Conservation (phyloP, 2,888 invertebrate genomes). For the Athalia circularis region DNA sequence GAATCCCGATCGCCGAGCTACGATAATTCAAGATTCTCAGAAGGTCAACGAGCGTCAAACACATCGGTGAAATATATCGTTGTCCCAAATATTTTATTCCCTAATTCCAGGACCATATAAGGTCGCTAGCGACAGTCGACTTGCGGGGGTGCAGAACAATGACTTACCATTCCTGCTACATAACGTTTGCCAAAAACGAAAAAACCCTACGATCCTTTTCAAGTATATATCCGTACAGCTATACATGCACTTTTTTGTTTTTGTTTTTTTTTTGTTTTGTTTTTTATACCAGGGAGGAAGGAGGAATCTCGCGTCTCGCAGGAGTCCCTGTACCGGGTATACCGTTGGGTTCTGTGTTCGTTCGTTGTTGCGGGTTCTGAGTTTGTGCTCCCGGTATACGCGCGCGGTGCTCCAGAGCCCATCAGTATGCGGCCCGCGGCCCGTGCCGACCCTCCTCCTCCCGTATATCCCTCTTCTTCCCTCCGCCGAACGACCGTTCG, state of each 20-base stretch:
- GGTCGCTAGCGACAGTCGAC: no score
- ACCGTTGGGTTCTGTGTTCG: slow-evolving; percentile 15
- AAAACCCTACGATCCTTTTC: neutral
- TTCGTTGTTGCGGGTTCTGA: slow-evolving; percentile 29
- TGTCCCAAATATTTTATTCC: no score
- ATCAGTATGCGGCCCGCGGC: slow-evolving; percentile 74
- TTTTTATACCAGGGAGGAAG: neutral
- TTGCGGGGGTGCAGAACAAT: neutral
- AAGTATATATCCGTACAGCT: no score
- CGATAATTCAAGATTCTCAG: no score
- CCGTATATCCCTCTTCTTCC: slow-evolving; percentile 52
- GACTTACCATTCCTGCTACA: slow-evolving; percentile 5
- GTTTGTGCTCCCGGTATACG: slow-evolving; percentile 38
- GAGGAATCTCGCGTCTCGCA: slow-evolving; percentile 29
- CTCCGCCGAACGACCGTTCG: slow-evolving; percentile 26
- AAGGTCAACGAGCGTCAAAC: no score
- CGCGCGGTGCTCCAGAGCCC: slow-evolving; percentile 57
- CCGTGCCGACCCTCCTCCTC: slow-evolving; percentile 57
- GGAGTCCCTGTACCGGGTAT: slow-evolving; percentile 28
- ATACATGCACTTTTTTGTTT: no score
- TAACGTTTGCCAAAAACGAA: slow-evolving; percentile 17
- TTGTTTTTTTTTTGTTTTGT: no score
- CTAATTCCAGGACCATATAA: no score
- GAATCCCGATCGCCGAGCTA: no score
- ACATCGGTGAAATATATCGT: no score